phyloP scores from a whole-genome alignment of 2,888 invertebrate species.

The Lycophotia porphyrea region DNA sequence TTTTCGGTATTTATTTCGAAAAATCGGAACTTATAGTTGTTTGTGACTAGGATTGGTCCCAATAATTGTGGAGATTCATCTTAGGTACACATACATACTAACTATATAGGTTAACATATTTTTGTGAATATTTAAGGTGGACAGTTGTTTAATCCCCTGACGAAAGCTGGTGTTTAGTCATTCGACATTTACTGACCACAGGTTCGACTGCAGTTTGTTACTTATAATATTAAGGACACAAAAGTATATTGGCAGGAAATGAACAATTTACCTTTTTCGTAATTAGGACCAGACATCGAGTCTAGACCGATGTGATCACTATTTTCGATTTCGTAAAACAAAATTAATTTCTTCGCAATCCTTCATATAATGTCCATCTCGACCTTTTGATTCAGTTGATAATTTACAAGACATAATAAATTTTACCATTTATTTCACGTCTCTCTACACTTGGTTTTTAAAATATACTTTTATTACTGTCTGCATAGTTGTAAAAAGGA shows the following conservation, averaged over 20 bases:
- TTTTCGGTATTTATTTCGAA: neutral
- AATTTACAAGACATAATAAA: constrained; percentile 58
- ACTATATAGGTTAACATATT: neutral
- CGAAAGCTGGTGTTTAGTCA: constrained; percentile 12
- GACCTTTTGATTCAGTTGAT: constrained; percentile 30
- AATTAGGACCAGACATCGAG: constrained; percentile 15
- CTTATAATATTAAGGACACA: neutral
- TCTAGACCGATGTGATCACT: neutral
- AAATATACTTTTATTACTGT: constrained; percentile 62
- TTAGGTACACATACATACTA: neutral
- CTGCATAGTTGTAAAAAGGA: constrained; percentile 56
- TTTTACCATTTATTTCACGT: constrained; percentile 45
- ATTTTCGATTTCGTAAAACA: constrained; percentile 1
- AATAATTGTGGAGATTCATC: neutral
- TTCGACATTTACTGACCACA: neutral
- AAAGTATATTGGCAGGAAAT: neutral
- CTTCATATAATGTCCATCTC: constrained; percentile 29
- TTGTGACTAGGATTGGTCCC: neutral
- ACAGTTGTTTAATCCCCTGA: neutral
- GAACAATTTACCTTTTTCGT: constrained; percentile 2
- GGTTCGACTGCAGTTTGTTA: neutral
- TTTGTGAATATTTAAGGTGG: neutral
- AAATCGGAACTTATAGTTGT: neutral
- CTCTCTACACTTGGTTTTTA: constrained; percentile 61
- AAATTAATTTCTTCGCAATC: constrained; percentile 38